Base-by-base conservation (phyloP, 2,888 invertebrate genomes). In the Muschampia plurimacula region DNA sequence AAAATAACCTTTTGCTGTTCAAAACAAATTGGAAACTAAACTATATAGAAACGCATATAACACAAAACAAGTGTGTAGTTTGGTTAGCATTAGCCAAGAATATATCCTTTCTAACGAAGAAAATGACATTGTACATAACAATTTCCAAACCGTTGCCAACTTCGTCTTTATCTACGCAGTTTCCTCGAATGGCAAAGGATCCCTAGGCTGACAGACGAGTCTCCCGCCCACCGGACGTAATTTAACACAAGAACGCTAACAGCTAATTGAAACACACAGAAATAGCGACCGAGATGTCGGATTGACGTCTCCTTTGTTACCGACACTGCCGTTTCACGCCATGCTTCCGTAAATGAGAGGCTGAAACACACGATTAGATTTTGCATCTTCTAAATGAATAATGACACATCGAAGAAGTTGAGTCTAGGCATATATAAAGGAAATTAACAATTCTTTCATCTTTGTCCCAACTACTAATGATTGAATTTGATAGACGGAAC, bases 241-340 rank as follows among this genome's bases (percentile, higher is more conserved):
- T 81, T 74, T 81, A 80, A 86, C 80, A 85, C 88, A 81, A 84
- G 81, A 84, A 82, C 79, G 83, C 80, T 85, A 84, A 84, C 85
- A 85, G 86, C 88, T 89, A 89, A 90, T 90, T 88, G 87, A 89
- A 86, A 82, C 78, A 65, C 46, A 71, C 85, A 83, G 85, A 84
- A 85, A 88, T 89, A 90, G 70, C 55, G 41, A 59, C 67, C 74
- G 59, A 70, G 74, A 74, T 46, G 64, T 65, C 36, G 55, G 85
- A 86, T 83, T 84, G 86, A 86, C 85, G 81, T 32, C 7, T 7
- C 13, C 59, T 59, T 59, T 59, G 59, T 59, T 59, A 32, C 59
- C 74, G 81, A 84, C 82, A 84, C 83, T 81, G 74, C 72, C 76
- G 80, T 65, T 65, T 69, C 65, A 71, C 71, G 66, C 66, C 49